Evolutionary conservation across 2,888 invertebrate genomes (phyloP), one percentile per base, ranked within the genome.

Genomic region (Meandrusa payeni): DNA sequence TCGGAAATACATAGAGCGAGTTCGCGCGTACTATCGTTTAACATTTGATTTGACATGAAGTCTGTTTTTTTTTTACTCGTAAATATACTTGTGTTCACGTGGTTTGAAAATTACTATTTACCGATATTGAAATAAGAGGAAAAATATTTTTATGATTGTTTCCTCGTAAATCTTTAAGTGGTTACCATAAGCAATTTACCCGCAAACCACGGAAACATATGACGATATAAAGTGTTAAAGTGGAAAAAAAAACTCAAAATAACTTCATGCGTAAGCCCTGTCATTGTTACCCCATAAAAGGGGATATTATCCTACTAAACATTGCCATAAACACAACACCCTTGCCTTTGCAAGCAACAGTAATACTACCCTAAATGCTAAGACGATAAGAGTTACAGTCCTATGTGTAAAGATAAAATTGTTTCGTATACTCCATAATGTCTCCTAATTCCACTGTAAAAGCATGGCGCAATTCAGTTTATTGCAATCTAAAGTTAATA

Each of bases 201-300:
- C 20, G 6, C 13, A 3, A 5, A 22, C 29, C 9, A 24, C 7
- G 2, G 26, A 24, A 41, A 34, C 27, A 20, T 9, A 23, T 7
- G 38, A 33, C 3, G 29, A 45, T 24, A 22, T 46, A 33, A 39
- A 47, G 27, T 29, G 46, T 38, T 47, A 40, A 23, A 43, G 27
- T 38, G 34, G 41, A 42, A 45, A 37, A 49, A 34, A 45, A 41
- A 36, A 47, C 51, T 51, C 47, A 51, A 51, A 56, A 53, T 45
- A 50, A 50, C 69, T 63, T 60, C 74, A 72, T 76, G 79, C 75
- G 72, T 72, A 82, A 83, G 70, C 78, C 65, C 58, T 65, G 64
- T 73, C 74, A 79, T 83, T 82, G 71, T 76, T 78, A 78, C 76
- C 73, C 76, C 82, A 75, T 85, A 83, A 83, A 83, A 83, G 69